Evolutionary conservation across 2,797 vertebrate genomes (phyloP), one percentile per base, ranked within the genome.

Genomic region (Acanthurus tractus): DNA sequence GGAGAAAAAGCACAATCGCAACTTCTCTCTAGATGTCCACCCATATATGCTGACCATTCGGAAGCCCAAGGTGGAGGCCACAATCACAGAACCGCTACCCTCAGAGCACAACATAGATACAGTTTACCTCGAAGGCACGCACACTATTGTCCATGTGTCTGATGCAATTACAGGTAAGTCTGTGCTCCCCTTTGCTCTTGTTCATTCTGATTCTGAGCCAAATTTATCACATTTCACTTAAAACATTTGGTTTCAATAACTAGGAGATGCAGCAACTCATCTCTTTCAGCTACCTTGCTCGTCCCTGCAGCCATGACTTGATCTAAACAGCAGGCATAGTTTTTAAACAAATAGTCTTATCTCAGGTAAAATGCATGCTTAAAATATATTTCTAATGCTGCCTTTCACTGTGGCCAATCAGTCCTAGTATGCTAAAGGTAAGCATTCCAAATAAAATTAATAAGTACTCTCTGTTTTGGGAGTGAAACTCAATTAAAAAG

Each of bases 21-120:
- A 99, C 93, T 97, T 99, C 88, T 98, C 98, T 25, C 94, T 99
- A 94, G 98, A 99, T 59, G 97, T 99, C 73, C 98, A 99, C 87
- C 98, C 98, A 0, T 99, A 99, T 87, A 96, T 99, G 93, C 94
- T 98, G 83, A 96, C 97, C 76, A 94, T 95, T 86, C 97, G 96
- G 81, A 99, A 99, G 86, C 93, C 96, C 71, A 99, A 98, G 88
- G 92, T 95, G 18, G 97, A 97, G 89, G 79, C 85, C 15, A 85
- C 90, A 71, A 93, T 89, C 52, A 78, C 93, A 18, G 95, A 95
- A 56, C 94, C 97, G 0, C 94, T 97, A 52, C 95, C 96, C 15
- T 82, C 95, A 0, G 96, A 96, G 71, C 96, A 96, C 93, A 96
- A 95, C 83, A 94, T 99, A 88, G 97, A 96, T 40, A 89, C 95